Evolutionary conservation across 53 echinoderm and acorn worm species (phyloP).

Genomic region (Astropecten irregularis): DNA sequence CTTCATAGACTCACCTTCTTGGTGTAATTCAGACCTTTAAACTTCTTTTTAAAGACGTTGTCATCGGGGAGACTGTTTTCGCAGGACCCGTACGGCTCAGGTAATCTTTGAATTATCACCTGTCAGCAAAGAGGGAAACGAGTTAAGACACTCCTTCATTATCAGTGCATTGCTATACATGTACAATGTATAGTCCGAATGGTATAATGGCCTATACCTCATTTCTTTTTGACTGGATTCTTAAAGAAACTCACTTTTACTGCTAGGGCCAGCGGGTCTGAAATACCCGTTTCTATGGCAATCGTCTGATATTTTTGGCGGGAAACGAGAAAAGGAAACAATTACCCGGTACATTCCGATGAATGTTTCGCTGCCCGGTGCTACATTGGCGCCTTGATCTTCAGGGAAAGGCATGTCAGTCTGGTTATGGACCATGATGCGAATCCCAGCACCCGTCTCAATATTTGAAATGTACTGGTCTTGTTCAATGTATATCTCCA

Average conservation of each 20-base stretch:
- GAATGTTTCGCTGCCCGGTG: conserved; percentile 74
- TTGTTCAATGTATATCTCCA: conserved; percentile 84
- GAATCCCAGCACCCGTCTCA: conserved; percentile 71
- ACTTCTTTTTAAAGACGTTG: conserved; percentile 49
- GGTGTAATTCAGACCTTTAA: conserved; percentile 36
- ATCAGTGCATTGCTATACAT: too few relatives aligned
- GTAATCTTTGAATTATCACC: conserved; percentile 23
- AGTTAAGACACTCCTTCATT: too few relatives aligned
- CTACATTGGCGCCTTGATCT: conserved; percentile 54
- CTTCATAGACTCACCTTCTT: conserved; percentile 46
- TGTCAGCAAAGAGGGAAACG: too few relatives aligned
- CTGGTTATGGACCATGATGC: conserved; percentile 60
- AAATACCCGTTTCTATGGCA: too few relatives aligned
- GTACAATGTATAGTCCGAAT: too few relatives aligned
- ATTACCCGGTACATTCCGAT: conserved; percentile 48
- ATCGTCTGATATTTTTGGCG: too few relatives aligned
- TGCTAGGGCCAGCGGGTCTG: too few relatives aligned
- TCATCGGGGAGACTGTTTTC: neutral
- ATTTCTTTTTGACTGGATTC: too few relatives aligned
- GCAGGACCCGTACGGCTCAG: conserved; percentile 51
- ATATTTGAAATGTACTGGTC: conserved; percentile 72
- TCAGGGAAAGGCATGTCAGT: conserved; percentile 86
- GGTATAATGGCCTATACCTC: too few relatives aligned
- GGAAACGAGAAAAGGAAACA: too few relatives aligned
- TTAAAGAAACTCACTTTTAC: too few relatives aligned